Evolutionary conservation across 1,140 invertebrate genomes (phyloP), one percentile per base, ranked within the genome.

Genomic region (Camponotus floridanus): DNA sequence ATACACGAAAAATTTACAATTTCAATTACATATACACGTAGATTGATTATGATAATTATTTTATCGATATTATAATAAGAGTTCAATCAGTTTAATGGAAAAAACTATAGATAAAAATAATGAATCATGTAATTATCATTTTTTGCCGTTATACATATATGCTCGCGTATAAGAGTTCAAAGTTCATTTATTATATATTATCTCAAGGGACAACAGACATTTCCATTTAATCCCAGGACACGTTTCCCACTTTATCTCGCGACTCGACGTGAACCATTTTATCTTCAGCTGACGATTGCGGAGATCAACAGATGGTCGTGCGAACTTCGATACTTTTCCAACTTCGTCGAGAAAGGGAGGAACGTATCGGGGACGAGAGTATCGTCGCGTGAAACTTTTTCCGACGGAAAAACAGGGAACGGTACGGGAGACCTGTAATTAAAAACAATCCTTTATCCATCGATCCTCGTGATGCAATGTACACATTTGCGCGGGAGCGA

Each of bases 361-460:
- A 68, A 78, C 36, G 48, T 21, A 36, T 51, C 48, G 26, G 13
- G 15, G 15, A 76, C 13, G 45, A 7, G 71, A 71, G 36, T 65
- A 57, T 71, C 78, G 55, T 61, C 67, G 26, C 39, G 18, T 15
- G 55, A 57, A 57, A 73, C 61, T 59, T 48, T 33, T 33, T 18
- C 13, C 55, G 57, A 64, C n/a, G 33, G 13, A 45, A 26, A 78
- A 70, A 68, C 39, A 39, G 42, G 51, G 36, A 57, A 65, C 51
- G 11, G 9, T 8, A 71, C 13, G 7, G 18, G 39, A 83, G 62
- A 86, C 39, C 68, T 45, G 68, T 89, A 89, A 92, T 92, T 91
- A 91, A 93, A 93, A 91, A 91, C 86, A 90, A 90, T 92, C 84
- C 88, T 76, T 92, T 73, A 90, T 88, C 86, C 85, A 88, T 90